Evolutionary conservation across 2,797 vertebrate genomes (phyloP), one percentile per base, ranked within the genome.

Genomic region (Gymnodraco acuticeps): DNA sequence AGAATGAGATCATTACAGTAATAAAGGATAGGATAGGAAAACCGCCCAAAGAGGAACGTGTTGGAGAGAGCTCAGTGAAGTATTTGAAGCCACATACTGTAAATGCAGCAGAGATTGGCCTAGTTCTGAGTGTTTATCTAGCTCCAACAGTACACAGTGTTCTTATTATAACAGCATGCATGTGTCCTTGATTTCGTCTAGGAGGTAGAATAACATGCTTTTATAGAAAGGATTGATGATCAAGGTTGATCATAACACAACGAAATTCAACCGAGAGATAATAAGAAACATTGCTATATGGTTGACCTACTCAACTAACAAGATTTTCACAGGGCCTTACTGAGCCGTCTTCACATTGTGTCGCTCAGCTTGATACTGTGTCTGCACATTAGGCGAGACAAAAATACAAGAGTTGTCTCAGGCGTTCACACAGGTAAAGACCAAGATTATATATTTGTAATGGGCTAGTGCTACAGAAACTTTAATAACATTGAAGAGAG

Each of bases 51-150:
- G 71, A 54, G 42, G 42, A 20, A 20, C 2, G 11, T 47, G 73
- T 61, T 62, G 62, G 61, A 77, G n/a, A 61, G 54, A 47, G 46
- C 66, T 64, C 19, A 52, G 63, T 59, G 48, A 64, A 72, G 74
- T 79, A 31, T 87, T 66, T 83, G 82, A 85, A 80, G 77, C 70
- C 62, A 80, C 76, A 77, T 82, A 70, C 69, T 74, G 70, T 88
- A 76, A 85, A 88, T 73, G 82, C 81, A 82, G 80, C 73, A 84
- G 51, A 85, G 84, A 74, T 69, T 87, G 85, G 77, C 88, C 89
- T 86, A 85, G 67, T 90, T 87, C 77, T 70, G 42, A 64, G 46
- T 83, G 72, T 88, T 88, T 78, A 85, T 83, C 55, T 70, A 45
- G 73, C 73, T 73, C 61, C 62, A 67, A 17, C 67, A 70, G 83